Conservation (phyloP, 2,113 vertebrate genomes). For the Myodes glareolus region DNA sequence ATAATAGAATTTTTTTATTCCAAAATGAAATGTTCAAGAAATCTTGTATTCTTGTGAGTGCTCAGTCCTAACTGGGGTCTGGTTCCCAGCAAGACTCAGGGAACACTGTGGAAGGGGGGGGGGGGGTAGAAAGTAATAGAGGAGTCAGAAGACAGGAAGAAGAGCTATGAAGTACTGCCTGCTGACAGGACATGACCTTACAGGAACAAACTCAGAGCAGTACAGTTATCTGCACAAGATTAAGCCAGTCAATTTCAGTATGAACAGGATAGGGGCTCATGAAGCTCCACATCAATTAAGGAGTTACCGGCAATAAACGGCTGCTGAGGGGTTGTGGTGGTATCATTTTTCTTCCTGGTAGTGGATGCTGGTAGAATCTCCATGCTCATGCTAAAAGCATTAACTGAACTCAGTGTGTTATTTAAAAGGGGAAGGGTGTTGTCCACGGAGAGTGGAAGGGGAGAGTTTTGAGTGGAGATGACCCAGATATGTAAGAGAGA, state of each 20-base stretch:
- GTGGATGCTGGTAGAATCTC: background rate
- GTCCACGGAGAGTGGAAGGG: background rate
- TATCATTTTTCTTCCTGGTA: background rate
- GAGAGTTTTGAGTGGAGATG: background rate
- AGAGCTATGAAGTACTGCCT: background rate
- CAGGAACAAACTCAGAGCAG: background rate
- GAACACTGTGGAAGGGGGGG: background rate
- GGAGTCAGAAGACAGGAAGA: background rate
- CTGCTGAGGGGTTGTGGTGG: background rate
- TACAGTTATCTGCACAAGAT: background rate
- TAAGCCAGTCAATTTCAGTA: background rate
- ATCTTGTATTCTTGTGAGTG: background rate
- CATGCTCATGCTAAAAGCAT: background rate
- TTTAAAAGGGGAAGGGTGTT: background rate
- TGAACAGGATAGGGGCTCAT: background rate
- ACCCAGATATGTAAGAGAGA: background rate
- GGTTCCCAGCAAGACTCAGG: background rate
- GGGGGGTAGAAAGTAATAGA: background rate
- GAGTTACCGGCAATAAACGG: background rate
- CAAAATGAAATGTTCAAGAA: background rate
- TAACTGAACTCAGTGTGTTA: background rate
- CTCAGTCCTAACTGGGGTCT: background rate
- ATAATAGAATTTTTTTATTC: background rate
- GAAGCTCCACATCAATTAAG: background rate
- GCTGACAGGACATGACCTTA: background rate